These are phyloP conservation scores for Cryptotermes secundus DNA, from an alignment of 1,140 invertebrate species.

Conservation along the genomic window DNA sequence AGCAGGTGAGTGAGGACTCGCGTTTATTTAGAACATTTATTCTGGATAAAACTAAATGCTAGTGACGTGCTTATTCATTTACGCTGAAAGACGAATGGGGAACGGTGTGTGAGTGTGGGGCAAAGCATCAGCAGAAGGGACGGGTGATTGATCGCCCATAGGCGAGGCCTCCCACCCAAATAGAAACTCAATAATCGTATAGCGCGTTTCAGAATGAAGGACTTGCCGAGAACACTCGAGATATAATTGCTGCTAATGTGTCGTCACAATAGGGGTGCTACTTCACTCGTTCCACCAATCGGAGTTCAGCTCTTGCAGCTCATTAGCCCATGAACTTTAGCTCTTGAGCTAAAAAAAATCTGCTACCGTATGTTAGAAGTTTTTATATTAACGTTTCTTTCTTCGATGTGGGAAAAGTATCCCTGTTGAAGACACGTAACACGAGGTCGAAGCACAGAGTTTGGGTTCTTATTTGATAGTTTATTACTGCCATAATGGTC, in stretches of 20 bases:
- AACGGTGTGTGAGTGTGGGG: neutral
- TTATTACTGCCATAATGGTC: no score
- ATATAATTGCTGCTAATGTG: neutral
- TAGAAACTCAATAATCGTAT: neutral
- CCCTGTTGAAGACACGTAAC: no score
- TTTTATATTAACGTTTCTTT: no score
- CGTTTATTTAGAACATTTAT: neutral
- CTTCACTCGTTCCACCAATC: neutral
- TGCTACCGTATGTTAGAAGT: neutral
- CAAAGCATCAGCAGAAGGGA: neutral
- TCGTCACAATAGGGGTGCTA: neutral
- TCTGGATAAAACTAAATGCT: slow-evolving; percentile 9
- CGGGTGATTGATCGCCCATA: neutral
- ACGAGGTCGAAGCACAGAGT: no score
- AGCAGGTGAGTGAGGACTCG: neutral
- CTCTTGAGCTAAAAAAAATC: neutral
- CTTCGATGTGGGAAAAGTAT: no score
- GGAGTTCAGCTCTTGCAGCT: neutral
- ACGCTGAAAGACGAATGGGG: neutral
- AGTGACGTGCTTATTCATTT: neutral
- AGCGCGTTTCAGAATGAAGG: neutral
- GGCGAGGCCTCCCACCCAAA: neutral
- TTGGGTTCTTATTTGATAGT: no score
- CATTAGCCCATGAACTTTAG: neutral
- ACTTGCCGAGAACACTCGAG: neutral